These are phyloP conservation scores for Limnephilus marmoratus DNA, from an alignment of 2,888 invertebrate species.

Conservation along the genomic window DNA sequence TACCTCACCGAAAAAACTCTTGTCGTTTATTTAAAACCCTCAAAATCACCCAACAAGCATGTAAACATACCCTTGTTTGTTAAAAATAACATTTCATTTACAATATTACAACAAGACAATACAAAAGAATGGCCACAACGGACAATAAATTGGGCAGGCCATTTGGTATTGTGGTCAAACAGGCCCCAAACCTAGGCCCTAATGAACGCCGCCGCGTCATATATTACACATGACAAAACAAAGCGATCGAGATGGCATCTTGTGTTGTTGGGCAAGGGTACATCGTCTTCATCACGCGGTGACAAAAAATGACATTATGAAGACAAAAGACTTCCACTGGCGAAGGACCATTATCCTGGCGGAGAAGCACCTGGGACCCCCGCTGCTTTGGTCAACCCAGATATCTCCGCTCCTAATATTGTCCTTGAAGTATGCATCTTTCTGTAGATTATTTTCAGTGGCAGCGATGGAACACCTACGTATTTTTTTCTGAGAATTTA, in stretches of 20 bases:
- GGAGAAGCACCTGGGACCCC: slow-evolving; percentile 47
- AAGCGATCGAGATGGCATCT: slow-evolving; percentile 51
- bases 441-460: background rate
- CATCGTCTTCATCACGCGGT: slow-evolving; percentile 57
- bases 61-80: slow-evolving; percentile 34
- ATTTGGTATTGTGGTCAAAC: slow-evolving; percentile 37
- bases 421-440: slow-evolving; percentile 41
- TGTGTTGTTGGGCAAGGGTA: background rate
- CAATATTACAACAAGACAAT: slow-evolving; percentile 34
- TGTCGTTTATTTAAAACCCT: background rate
- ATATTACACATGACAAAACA: slow-evolving; percentile 56
- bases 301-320: slow-evolving; percentile 66
- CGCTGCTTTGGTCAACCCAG: slow-evolving; percentile 15
- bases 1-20: background rate
- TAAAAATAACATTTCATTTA: slow-evolving; percentile 35
- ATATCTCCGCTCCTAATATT: slow-evolving; percentile 24
- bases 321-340: slow-evolving; percentile 63
- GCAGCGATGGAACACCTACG: background rate
- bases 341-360: slow-evolving; percentile 55
- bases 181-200: background rate
- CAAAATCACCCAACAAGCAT: slow-evolving; percentile 17
- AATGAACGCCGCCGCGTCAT: slow-evolving; percentile 52
- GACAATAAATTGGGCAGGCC: background rate
- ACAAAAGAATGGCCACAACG: slow-evolving; percentile 44
- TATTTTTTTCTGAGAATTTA: background rate